Evolutionary conservation across 2,797 vertebrate species (phyloP).

Genomic region (Manis pentadactyla): DNA sequence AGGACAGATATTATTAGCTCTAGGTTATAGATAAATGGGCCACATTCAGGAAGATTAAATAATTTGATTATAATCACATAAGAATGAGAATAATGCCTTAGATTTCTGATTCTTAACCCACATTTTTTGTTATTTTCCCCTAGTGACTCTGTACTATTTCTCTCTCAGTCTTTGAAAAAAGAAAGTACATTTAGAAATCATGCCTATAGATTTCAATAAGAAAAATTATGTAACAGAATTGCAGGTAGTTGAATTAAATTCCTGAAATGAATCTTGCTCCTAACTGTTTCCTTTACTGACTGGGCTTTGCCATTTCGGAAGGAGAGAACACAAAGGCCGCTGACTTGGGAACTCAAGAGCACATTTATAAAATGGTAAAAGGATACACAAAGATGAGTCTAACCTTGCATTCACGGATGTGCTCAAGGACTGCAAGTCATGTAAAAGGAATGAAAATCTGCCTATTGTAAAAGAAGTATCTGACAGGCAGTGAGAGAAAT

Average conservation of each 20-base stretch:
- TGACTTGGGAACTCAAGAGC: background rate
- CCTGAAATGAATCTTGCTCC: background rate
- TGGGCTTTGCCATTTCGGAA: background rate
- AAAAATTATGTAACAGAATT: background rate
- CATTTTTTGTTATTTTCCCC: background rate
- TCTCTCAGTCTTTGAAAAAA: constrained; percentile 42
- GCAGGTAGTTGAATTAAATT: background rate
- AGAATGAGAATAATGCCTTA: background rate
- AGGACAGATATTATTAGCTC: constrained; percentile 51
- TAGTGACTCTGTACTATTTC: background rate
- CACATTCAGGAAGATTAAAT: constrained; percentile 9
- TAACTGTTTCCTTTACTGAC: background rate
- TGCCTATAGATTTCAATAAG: background rate
- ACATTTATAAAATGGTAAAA: background rate
- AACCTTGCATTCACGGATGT: background rate
- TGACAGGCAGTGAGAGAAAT: background rate
- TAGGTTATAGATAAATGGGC: constrained; percentile 9
- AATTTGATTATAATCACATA: background rate
- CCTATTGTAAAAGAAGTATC: background rate
- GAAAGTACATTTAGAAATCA: constrained; percentile 44
- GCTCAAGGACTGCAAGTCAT: background rate
- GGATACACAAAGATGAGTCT: background rate
- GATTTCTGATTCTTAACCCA: background rate
- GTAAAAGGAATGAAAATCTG: background rate
- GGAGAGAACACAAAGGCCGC: background rate